Conservation (phyloP, 2,797 vertebrate species). For the Graptemys geographica region DNA sequence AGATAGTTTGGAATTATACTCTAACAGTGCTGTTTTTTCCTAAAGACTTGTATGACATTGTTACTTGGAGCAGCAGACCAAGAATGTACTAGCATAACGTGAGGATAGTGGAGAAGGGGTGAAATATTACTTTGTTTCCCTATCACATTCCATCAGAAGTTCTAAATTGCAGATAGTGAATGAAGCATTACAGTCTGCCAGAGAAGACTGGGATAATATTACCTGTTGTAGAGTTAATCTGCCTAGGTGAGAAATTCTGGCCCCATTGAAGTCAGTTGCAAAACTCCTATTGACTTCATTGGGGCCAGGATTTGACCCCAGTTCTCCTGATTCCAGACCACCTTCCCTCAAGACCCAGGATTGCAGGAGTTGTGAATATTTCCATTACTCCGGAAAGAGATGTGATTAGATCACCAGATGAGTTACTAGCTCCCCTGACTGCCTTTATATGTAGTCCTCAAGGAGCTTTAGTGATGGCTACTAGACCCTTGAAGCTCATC, state of each 20-base stretch:
- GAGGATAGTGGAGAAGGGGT: constrained; percentile 54
- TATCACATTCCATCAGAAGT: constrained; percentile 30
- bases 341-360: background rate
- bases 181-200: constrained; percentile 36
- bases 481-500: constrained; percentile 11
- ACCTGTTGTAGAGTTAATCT: background rate
- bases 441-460: constrained; percentile 48
- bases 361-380: background rate
- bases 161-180: constrained; percentile 41
- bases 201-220: constrained; percentile 31
- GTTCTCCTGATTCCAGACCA: background rate
- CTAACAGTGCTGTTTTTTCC: constrained; percentile 14
- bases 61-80: constrained; percentile 48
- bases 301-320: background rate
- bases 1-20: constrained; percentile 51
- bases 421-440: constrained; percentile 40
- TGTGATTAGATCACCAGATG: constrained; percentile 52
- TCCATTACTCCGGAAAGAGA: constrained; percentile 39
- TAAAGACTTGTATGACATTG: constrained; percentile 37
- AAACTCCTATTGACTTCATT: background rate
- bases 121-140: constrained; percentile 53
- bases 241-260: background rate
- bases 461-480: background rate
- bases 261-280: constrained; percentile 16
- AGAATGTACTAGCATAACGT: constrained; percentile 54